Evolutionary conservation across 2,888 invertebrate species (phyloP).

Genomic region (Agrotis segetum): DNA sequence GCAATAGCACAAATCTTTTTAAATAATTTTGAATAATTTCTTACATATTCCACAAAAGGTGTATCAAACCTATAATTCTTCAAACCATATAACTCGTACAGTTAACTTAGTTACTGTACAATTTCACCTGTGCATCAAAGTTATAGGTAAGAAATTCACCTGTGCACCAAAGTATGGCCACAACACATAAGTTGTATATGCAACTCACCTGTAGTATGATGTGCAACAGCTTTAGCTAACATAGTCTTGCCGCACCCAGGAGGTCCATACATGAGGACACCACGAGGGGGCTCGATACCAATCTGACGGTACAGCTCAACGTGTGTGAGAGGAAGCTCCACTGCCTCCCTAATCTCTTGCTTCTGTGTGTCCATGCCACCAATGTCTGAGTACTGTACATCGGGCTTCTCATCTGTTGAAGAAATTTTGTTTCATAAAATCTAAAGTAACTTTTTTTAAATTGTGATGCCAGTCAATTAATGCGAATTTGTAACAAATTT

Average conservation of each 20-base stretch:
- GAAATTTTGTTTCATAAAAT: neutral
- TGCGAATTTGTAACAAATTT: too few relatives aligned
- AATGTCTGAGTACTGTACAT: slow-evolving; percentile 99
- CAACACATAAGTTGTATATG: neutral
- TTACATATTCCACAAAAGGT: too few relatives aligned
- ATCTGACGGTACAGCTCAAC: slow-evolving; percentile 99
- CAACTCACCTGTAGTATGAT: slow-evolving; percentile 97
- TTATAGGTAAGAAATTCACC: too few relatives aligned
- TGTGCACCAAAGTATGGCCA: too few relatives aligned
- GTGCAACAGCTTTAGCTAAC: slow-evolving; percentile 99
- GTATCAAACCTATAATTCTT: too few relatives aligned
- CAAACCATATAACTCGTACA: too few relatives aligned
- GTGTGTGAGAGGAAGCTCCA: slow-evolving; percentile 99
- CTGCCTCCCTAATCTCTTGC: slow-evolving; percentile 99
- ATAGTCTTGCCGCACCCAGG: slow-evolving; percentile 99
- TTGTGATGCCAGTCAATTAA: too few relatives aligned
- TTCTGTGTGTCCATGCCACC: slow-evolving; percentile 99
- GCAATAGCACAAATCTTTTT: too few relatives aligned
- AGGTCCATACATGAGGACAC: slow-evolving; percentile 99
- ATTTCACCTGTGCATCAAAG: too few relatives aligned
- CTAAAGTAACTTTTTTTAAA: neutral
- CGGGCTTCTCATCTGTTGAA: slow-evolving; percentile 97
- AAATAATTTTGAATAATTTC: too few relatives aligned
- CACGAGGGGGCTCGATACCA: slow-evolving; percentile 99
- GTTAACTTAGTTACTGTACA: too few relatives aligned